These are phyloP conservation scores for Hypothenemus hampei DNA, from an alignment of 1,140 invertebrate genomes.

Conservation along the genomic window DNA sequence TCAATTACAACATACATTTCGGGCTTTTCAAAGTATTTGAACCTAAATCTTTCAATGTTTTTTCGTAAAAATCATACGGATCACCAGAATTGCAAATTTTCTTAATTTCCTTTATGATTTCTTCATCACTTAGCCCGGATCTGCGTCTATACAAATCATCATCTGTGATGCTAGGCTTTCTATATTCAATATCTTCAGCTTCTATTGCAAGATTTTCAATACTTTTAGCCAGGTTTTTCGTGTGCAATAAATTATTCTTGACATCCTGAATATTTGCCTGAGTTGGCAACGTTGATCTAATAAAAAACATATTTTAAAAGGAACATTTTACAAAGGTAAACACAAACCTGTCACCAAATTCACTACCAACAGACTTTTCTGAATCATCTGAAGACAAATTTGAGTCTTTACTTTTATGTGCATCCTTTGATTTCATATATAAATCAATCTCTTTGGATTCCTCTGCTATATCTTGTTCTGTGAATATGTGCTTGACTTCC, in stretches of 20 bases:
- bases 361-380: neutral
- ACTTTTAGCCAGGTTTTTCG: slow-evolving; percentile 36
- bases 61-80: slow-evolving; percentile 73
- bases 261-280: slow-evolving; percentile 18
- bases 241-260: slow-evolving; percentile 29
- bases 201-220: slow-evolving; percentile 34
- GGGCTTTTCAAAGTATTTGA: neutral
- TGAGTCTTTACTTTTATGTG: slow-evolving; percentile 58
- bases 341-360: too few relatives aligned
- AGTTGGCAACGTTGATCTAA: neutral
- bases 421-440: slow-evolving; percentile 63
- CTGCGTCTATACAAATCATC: slow-evolving; percentile 30
- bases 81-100: slow-evolving; percentile 71
- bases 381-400: slow-evolving; percentile 43
- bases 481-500: slow-evolving; percentile 72
- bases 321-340: neutral
- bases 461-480: slow-evolving; percentile 68
- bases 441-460: slow-evolving; percentile 75
- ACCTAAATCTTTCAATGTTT: slow-evolving; percentile 24
- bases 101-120: slow-evolving; percentile 79
- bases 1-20: too few relatives aligned
- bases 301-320: neutral
- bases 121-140: slow-evolving; percentile 61
- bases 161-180: slow-evolving; percentile 22
- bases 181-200: slow-evolving; percentile 34